A percentile compares a stretch with the other conserved stretches of the same genome.
These are phyloP conservation scores for Podiceps cristatus DNA, from an alignment of 2,113 vertebrate species.

Conservation along the genomic window DNA sequence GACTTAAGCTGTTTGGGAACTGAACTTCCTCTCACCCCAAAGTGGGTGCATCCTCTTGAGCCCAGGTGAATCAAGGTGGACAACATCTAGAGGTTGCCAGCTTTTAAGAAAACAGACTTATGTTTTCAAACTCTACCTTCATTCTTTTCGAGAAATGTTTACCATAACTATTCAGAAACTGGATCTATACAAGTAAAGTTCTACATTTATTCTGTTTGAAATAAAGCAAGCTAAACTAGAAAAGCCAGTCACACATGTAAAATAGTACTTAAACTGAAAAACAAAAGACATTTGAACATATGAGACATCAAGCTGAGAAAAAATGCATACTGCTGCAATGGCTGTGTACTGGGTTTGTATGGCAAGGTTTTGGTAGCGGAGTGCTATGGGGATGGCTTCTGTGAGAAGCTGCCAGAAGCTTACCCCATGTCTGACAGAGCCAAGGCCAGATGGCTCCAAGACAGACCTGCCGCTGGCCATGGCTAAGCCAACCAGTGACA, in stretches of 20 bases:
- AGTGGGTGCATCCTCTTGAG: background rate
- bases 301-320: background rate
- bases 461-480: too few species aligned
- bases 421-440: too few species aligned
- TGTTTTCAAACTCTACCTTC: background rate
- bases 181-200: background rate
- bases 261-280: background rate
- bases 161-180: background rate
- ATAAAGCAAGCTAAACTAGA: background rate
- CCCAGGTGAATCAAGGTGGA: background rate
- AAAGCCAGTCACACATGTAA: background rate
- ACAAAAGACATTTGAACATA: background rate
- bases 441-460: too few species aligned
- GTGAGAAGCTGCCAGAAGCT: too few species aligned
- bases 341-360: too few species aligned
- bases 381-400: too few species aligned
- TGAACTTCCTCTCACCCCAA: constrained; percentile 63
- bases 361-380: too few species aligned
- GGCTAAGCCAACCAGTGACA: too few species aligned
- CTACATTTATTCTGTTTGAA: background rate
- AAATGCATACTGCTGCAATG: background rate
- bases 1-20: constrained; percentile 23
- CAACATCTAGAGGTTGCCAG: background rate
- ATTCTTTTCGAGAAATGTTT: constrained; percentile 28
- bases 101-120: background rate